Evolutionary conservation across 2,888 invertebrate species (phyloP).

Genomic region (Taphrorychus bicolor): DNA sequence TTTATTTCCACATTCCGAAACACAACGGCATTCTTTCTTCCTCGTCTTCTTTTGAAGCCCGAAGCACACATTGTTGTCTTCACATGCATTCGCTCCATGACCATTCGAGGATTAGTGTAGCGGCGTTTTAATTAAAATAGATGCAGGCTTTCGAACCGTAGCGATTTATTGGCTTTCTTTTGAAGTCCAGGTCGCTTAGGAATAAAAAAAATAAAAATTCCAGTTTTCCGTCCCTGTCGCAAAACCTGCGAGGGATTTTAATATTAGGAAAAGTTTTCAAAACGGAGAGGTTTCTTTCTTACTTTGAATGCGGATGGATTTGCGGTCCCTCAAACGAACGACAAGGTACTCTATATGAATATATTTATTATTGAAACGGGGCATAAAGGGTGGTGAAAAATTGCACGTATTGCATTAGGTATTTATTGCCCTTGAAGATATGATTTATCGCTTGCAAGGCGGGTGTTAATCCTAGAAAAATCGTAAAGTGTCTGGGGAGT

Average conservation of each 20-base stretch:
- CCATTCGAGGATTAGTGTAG: background rate
- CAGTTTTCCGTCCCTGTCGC: slow-evolving; percentile 8
- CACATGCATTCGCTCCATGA: background rate
- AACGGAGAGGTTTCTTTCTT: slow-evolving; percentile 1
- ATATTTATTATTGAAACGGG: background rate
- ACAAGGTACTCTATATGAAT: background rate
- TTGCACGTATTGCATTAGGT: background rate
- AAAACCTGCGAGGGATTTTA: slow-evolving; percentile 14
- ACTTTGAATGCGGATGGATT: slow-evolving; percentile 12
- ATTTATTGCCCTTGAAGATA: background rate
- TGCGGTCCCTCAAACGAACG: slow-evolving; percentile 8
- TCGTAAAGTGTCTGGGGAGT: background rate
- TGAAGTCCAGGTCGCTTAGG: background rate
- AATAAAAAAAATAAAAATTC: slow-evolving; percentile 12
- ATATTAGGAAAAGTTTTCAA: slow-evolving; percentile 13
- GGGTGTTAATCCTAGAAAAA: background rate
- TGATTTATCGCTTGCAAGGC: background rate
- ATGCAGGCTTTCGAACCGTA: background rate
- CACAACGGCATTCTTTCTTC: slow-evolving; percentile 11
- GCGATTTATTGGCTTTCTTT: slow-evolving; percentile 8
- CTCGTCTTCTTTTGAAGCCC: background rate
- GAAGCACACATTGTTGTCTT: slow-evolving; percentile 2
- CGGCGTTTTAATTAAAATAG: background rate
- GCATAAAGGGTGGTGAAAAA: background rate
- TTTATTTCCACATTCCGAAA: slow-evolving; percentile 18